Conservation (phyloP, 2,888 invertebrate genomes). For the Schizaphis graminum region DNA sequence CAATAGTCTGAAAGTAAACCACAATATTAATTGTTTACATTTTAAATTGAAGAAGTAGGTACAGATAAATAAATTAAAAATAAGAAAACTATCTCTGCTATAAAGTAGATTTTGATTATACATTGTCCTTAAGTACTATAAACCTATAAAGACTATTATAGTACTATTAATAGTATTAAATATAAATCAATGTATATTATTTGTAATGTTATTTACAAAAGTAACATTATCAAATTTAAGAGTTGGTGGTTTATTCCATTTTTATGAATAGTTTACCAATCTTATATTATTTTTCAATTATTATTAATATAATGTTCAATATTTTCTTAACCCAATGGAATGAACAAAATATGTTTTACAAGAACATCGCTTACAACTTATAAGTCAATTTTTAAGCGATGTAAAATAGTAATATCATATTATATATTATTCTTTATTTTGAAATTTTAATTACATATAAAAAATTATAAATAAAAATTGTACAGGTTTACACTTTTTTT, state of each 20-base stretch:
- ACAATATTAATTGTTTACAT: background rate
- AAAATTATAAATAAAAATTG: background rate
- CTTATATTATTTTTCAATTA: background rate
- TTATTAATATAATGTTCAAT: background rate
- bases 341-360: background rate
- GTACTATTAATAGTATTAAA: too few species aligned
- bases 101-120: background rate
- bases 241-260: background rate
- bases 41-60: background rate
- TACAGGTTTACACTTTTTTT: background rate
- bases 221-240: background rate
- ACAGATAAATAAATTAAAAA: background rate
- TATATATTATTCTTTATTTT: background rate
- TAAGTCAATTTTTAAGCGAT: too few species aligned
- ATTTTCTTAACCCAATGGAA: background rate
- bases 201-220: background rate
- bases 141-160: too few species aligned
- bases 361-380: too few species aligned
- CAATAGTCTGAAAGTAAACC: background rate
- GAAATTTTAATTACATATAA: background rate
- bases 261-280: background rate
- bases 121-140: background rate
- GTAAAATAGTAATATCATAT: background rate
- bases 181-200: background rate
- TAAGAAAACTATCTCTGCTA: background rate